phyloP scores from a whole-genome alignment of 23 tunicate genomes.

The Ciona savignyi region DNA sequence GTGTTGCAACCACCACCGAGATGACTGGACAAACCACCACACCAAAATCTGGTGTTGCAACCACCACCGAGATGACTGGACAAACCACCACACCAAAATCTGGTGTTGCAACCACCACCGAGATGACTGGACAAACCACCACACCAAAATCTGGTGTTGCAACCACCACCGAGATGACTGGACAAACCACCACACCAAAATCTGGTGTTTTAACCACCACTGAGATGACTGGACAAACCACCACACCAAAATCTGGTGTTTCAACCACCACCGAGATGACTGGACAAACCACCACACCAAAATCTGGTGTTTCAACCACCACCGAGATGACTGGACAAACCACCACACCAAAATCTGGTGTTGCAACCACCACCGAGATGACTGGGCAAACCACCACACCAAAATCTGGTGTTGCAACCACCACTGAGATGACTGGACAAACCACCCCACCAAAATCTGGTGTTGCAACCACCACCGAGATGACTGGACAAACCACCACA shows the following conservation, averaged over 20 bases:
- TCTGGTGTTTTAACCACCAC: slow-evolving; percentile 5
- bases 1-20: neutral
- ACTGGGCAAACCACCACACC: slow-evolving; percentile 6
- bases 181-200: slow-evolving; percentile 1
- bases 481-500: slow-evolving; percentile 4
- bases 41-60: neutral
- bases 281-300: slow-evolving; percentile 4
- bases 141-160: neutral
- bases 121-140: neutral
- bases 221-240: neutral
- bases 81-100: slow-evolving; percentile 2
- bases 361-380: slow-evolving; percentile 1
- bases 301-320: slow-evolving; percentile 2
- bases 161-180: neutral
- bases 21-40: slow-evolving; percentile 6
- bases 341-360: slow-evolving; percentile 1
- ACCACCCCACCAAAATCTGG: slow-evolving; percentile 4
- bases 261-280: neutral
- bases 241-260: slow-evolving; percentile 3
- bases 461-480: neutral
- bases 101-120: slow-evolving; percentile 2
- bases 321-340: neutral
- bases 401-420: slow-evolving; percentile 7
- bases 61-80: neutral
- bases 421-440: slow-evolving; percentile 15